phyloP scores from a whole-genome alignment of 2,113 vertebrate genomes.

The Ovis aries region ARS-UI_Ramb_v3.0 NC_056066.1:70540501-70541000 shows the following conservation, averaged over 20 bases:
- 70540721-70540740: not conserved
- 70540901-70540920: not conserved
- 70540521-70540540: not conserved
- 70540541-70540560: not conserved
- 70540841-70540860: not conserved
- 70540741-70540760: not conserved
- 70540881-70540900: not conserved
- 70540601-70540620: not conserved
- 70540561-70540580: not conserved
- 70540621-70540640: not conserved
- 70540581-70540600: not conserved
- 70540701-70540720: fast-evolving
- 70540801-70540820: not conserved
- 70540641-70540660: not conserved
- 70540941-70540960: too few relatives aligned
- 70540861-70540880: not conserved
- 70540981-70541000: too few relatives aligned
- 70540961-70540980: too few relatives aligned
- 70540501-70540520: not conserved
- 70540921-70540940: not conserved
- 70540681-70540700: not conserved
- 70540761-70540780: not conserved
- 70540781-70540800: not conserved
- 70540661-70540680: not conserved
- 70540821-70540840: not conserved